Evolutionary conservation across 2,888 invertebrate species (phyloP), one percentile per base, ranked within the genome.

Genomic region (Erpobdella octoculata): DNA sequence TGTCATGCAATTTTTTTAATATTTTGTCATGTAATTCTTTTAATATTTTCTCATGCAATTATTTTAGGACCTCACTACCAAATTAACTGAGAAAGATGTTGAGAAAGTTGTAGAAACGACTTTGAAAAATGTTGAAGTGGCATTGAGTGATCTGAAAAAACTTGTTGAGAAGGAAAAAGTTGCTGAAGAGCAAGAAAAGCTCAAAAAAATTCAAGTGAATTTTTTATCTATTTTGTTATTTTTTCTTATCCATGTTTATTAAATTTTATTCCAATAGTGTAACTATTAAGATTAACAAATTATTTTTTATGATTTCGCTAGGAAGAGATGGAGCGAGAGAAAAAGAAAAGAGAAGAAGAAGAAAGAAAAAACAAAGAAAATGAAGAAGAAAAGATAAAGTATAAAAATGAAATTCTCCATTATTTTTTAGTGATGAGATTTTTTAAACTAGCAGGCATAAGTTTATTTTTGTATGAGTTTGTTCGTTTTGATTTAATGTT

Each of bases 131-230:
- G 80, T 82, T 78, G 81, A 81, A 75, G 76, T 78, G 72, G 77
- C 77, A 65, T 76, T 82, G 87, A 84, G 85, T 0, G 83, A 86
- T 0, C 83, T 93, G 74, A 89, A 89, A 79, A 88, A 88, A 77
- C 87, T 88, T 78, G 87, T 92, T 80, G 86, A 88, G 81, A 87
- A 88, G 59, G 89, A 91, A 83, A 89, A 89, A 81, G 88, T 87
- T 77, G 89, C 89, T 18, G 93, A 93, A 78, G 94, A 95, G 81
- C 91, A 92, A 80, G 93, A 92, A 78, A 86, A 91, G 69, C 84
- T 94, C 71, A 87, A 88, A 25, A 90, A 89, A 81, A 89, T 94
- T 64, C 92, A 94, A 83, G 80, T 80, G 41, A 33, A 1, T 8
- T 53, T 53, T 12, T 53, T 53, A 53, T 53, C 15, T 25, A 3